phyloP scores from a whole-genome alignment of 2,797 vertebrate species.

The Galaxias olidus region DNA sequence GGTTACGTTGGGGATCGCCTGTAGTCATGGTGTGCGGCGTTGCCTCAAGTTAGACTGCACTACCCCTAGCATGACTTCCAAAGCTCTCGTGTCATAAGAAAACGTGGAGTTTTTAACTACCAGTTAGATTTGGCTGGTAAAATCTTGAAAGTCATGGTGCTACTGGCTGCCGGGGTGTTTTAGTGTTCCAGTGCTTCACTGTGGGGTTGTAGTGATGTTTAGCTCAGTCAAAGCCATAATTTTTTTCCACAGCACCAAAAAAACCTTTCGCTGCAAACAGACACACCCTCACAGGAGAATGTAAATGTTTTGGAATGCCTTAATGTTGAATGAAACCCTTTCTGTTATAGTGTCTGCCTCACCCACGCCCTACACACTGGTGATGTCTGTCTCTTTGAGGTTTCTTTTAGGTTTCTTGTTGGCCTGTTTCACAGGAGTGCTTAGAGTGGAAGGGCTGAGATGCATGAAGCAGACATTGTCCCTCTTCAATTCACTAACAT shows the following conservation, averaged over 20 bases:
- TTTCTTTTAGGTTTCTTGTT: too few species aligned
- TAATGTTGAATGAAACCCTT: too few species aligned
- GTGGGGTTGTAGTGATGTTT: conserved; percentile 14
- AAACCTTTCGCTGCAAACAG: too few species aligned
- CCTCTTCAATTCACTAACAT: too few species aligned
- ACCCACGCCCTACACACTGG: too few species aligned
- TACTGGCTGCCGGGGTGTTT: not conserved
- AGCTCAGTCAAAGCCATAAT: conserved; percentile 11
- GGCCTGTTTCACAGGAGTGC: conserved; percentile 22
- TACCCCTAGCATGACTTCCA: conserved; percentile 38
- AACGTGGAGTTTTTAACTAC: not conserved
- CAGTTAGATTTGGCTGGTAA: not conserved
- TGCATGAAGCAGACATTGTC: conserved; percentile 52
- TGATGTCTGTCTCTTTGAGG: too few species aligned
- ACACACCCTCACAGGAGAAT: not conserved
- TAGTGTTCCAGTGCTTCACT: conserved; percentile 9
- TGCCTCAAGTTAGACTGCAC: not conserved
- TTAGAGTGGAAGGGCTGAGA: conserved; percentile 26
- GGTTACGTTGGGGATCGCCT: conserved; percentile 1
- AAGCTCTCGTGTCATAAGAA: conserved; percentile 21
- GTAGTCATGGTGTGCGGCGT: not conserved
- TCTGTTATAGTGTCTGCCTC: too few species aligned
- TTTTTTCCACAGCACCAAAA: too few species aligned
- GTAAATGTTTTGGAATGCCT: not conserved
- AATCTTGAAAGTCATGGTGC: conserved; percentile 30